Percentiles rank a stretch among this genome's conserved stretches.
These are phyloP conservation scores for Eidolon helvum DNA, from an alignment of 2,113 vertebrate genomes.

Conservation along the genomic window DNA sequence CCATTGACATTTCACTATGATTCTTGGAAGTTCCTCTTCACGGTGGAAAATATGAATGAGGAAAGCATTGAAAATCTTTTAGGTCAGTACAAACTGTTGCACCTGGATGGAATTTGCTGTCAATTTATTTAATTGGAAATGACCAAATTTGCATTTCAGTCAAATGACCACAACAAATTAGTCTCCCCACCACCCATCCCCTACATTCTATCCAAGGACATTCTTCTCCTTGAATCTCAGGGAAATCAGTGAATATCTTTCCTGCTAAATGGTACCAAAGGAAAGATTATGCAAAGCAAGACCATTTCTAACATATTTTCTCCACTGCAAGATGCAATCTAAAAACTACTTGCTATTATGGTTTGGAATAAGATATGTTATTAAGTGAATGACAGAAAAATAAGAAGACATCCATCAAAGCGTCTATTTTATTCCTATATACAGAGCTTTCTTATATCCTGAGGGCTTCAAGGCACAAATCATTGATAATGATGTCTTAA, in stretches of 20 bases:
- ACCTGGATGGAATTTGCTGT: not conserved
- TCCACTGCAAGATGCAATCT: slow-evolving; percentile 57
- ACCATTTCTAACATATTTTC: slow-evolving; percentile 48
- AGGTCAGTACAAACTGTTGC: not conserved
- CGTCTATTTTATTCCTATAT: slow-evolving; percentile 47
- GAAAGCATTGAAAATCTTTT: not conserved
- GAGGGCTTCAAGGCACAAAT: slow-evolving; percentile 43
- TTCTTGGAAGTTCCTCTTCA: not conserved
- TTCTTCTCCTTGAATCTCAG: not conserved
- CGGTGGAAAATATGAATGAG: not conserved
- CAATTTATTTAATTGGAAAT: not conserved
- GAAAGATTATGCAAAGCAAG: slow-evolving; percentile 34
- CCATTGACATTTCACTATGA: not conserved
- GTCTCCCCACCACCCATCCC: not conserved
- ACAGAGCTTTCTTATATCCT: slow-evolving; percentile 4
- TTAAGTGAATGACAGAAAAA: slow-evolving; percentile 73
- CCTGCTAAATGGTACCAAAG: not conserved
- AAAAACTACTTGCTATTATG: slow-evolving; percentile 64
- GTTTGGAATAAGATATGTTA: slow-evolving; percentile 55
- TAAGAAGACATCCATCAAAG: slow-evolving; percentile 68
- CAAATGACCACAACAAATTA: not conserved
- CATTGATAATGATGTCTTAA: slow-evolving; percentile 36
- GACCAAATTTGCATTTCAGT: not conserved
- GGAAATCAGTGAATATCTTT: not conserved
- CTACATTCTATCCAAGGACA: not conserved